Percentiles rank a stretch among this genome's conserved stretches.
Conservation (phyloP, 2,888 invertebrate genomes). For the Sussaba pulchella region DNA sequence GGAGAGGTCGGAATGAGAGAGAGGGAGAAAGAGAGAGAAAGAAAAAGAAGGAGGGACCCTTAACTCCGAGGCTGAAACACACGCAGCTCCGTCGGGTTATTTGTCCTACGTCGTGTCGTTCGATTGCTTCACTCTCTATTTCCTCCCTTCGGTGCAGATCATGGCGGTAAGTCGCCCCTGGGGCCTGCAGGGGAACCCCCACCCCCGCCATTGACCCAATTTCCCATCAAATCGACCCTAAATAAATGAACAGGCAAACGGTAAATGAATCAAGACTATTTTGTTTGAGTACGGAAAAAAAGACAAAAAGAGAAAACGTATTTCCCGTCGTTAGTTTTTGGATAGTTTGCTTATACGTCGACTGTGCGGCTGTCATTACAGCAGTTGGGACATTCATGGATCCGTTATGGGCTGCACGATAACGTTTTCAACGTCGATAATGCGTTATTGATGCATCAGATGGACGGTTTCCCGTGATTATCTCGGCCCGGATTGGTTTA, state of each 20-base stretch:
- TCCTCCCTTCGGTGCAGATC: constrained; percentile 73
- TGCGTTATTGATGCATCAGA: constrained; percentile 36
- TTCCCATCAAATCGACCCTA: constrained; percentile 78
- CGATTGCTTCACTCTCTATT: constrained; percentile 70
- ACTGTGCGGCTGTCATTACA: constrained; percentile 24
- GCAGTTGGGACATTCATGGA: constrained; percentile 6
- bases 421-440: constrained; percentile 9
- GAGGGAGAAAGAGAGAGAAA: constrained; percentile 23
- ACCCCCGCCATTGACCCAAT: constrained; percentile 79
- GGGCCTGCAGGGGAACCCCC: constrained; percentile 68
- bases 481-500: constrained; percentile 16
- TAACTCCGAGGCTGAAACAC: constrained; percentile 23
- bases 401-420: constrained; percentile 6
- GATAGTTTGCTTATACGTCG: constrained; percentile 44
- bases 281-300: constrained; percentile 78
- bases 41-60: constrained; percentile 49
- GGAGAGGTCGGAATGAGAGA: constrained; percentile 18
- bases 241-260: constrained; percentile 79
- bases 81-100: constrained; percentile 73
- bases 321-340: constrained; percentile 76
- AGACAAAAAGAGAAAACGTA: constrained; percentile 69
- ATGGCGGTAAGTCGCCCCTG: constrained; percentile 61
- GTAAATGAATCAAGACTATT: constrained; percentile 81
- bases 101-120: constrained; percentile 77
- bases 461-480: constrained; percentile 41